Evolutionary conservation across 2,888 invertebrate genomes (phyloP).

Genomic region (Drepana falcataria): DNA sequence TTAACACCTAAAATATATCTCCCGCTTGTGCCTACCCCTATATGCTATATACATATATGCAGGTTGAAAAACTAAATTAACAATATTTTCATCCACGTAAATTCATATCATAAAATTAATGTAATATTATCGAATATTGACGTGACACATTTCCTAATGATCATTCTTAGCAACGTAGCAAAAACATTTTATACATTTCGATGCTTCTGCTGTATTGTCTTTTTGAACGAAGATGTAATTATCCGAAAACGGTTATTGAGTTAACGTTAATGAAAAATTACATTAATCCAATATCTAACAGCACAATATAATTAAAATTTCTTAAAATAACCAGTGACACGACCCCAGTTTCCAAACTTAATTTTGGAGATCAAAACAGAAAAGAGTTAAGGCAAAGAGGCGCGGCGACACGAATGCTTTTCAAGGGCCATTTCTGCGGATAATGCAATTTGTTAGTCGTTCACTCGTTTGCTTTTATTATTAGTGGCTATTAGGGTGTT

Average conservation of each 20-base stretch:
- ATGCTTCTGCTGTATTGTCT: neutral
- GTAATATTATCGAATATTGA: too few relatives aligned
- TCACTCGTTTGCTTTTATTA: slow-evolving; percentile 62
- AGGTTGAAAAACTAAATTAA: too few relatives aligned
- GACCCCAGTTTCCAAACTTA: slow-evolving; percentile 28
- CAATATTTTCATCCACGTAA: too few relatives aligned
- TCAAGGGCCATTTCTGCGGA: slow-evolving; percentile 51
- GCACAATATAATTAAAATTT: slow-evolving; percentile 19
- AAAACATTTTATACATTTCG: neutral
- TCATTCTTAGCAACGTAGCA: too few relatives aligned
- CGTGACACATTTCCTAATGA: too few relatives aligned
- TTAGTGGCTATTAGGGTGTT: slow-evolving; percentile 53
- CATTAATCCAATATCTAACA: slow-evolving; percentile 20
- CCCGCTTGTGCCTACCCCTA: too few relatives aligned
- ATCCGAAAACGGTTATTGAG: neutral
- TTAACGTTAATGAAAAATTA: slow-evolving; percentile 3
- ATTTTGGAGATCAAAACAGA: slow-evolving; percentile 37
- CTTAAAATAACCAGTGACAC: slow-evolving; percentile 18
- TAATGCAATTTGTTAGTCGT: slow-evolving; percentile 67
- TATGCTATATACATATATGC: too few relatives aligned
- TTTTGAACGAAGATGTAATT: neutral
- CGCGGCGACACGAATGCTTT: slow-evolving; percentile 38
- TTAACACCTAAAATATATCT: too few relatives aligned
- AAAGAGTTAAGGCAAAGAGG: slow-evolving; percentile 42
- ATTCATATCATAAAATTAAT: too few relatives aligned